Evolutionary conservation across 1,140 invertebrate genomes (phyloP), one percentile per base, ranked within the genome.

Genomic region (Physella acuta): DNA sequence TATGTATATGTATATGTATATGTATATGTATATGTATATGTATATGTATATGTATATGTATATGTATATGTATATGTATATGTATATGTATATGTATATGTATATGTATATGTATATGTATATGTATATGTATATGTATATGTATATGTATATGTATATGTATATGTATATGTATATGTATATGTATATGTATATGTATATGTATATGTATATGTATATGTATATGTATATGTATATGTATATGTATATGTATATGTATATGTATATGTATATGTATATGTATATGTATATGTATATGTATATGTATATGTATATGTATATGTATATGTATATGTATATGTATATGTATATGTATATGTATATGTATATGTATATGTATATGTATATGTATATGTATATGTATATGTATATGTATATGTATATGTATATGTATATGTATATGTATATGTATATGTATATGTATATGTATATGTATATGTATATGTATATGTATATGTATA

Each of bases 21-120:
- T 36, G n/a, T 36, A 36, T 58, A 33, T 58, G 33, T 58, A 31
- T 28, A 58, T 28, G 30, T 58, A 58, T 58, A 33, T 58, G 37
- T 60, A 37, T 36, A 60, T 34, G 24, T 30, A 58, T 28, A 3
- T 30, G 3, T 30, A 56, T 56, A 31, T 56, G 33, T 30, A n/a
- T 20, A 30, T 30, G 26, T 56, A 56, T 17, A n/a, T 30, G 33
- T 28, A 8, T 56, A 30, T 3, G 3, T 28, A 28, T 3, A n/a
- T 3, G 33, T 28, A 3, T 28, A 30, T 28, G 11, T 28, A 56
- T 56, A 20, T 28, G 33, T 11, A 20, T 30, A 56, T 20, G 20
- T 30, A 11, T 56, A 30, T 28, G 33, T 3, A 3, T 30, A 56
- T 30, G 55, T 56, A 30, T 20, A n/a, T 20, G 20, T 56, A n/a